Evolutionary conservation across 2,113 vertebrate species (phyloP), one percentile per base, ranked within the genome.

Genomic region (Mormoops blainvillei): DNA sequence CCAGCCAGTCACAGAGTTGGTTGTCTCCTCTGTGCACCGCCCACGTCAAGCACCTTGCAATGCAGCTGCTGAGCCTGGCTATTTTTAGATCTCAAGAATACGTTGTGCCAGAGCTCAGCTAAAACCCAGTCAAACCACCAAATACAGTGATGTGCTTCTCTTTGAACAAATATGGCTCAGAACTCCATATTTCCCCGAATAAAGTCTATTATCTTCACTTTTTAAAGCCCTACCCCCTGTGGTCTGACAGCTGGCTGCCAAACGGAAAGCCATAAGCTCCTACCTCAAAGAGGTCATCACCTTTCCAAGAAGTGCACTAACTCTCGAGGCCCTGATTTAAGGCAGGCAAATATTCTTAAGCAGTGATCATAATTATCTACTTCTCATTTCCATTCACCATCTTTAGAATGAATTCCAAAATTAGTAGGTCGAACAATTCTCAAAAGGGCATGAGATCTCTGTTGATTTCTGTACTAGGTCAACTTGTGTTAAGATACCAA

Each of bases 381-480:
- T 95, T 92, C 73, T 61, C 83, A 43, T 74, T 93, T 63, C 45
- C 68, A 86, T 52, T 77, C 88, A 73, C n/a, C 48, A 33, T 71
- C 93, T 86, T 73, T 88, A 97, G n/a, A 73, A 94, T 95, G 56
- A 94, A 92, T 96, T 92, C 77, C 92, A 89, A 88, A 87, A n/a
- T 70, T 58, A 96, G 89, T 78, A 96, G 91, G 73, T 76, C 41
- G 18, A 89, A 56, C 80, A 63, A n/a, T 94, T 81, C 89, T 91
- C 89, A 33, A 76, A 68, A 81, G 41, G 31, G 54, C 65, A 82
- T 83, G 56, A 41, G 70, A 19, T 54, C 80, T 84, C 89, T 93
- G 68, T 56, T 87, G 74, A 67, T 90, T 87, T 87, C 90, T 73
- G 45, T 70, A 33, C 41, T 41, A 74, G 89, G 65, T 77, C 93